A percentile compares a stretch with the other conserved stretches of the same genome.
phyloP scores from a whole-genome alignment of 2,113 vertebrate species.

The Hiodon tergisus region DNA sequence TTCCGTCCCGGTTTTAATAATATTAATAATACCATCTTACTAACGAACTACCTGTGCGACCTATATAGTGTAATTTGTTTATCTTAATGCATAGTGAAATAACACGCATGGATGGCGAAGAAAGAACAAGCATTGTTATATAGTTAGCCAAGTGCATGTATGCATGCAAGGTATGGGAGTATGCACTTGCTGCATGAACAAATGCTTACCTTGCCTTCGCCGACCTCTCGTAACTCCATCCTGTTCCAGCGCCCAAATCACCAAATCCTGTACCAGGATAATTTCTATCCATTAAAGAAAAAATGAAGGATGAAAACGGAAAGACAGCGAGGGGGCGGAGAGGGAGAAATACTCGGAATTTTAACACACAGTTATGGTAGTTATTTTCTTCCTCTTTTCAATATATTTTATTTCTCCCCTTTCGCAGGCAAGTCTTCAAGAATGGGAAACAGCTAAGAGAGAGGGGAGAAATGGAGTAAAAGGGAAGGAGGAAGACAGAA shows the following conservation, averaged over 20 bases:
- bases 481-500: conserved; percentile 61
- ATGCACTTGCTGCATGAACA: conserved; percentile 27
- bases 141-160: conserved; percentile 12
- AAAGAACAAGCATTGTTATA: conserved; percentile 5
- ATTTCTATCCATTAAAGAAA: conserved; percentile 83
- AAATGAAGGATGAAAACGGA: conserved; percentile 47
- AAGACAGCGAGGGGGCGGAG: conserved; percentile 47
- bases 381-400: conserved; percentile 50
- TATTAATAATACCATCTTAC: conserved; percentile 48
- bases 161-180: conserved; percentile 7
- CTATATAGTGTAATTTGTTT: conserved; percentile 10
- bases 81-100: conserved; percentile 22
- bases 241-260: conserved; percentile 87
- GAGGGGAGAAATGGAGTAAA: conserved; percentile 66
- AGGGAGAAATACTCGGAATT: conserved; percentile 28
- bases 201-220: conserved; percentile 87
- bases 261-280: conserved; percentile 90
- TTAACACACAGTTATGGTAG: conserved; percentile 25
- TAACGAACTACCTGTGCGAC: conserved; percentile 18
- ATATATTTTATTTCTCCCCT: conserved; percentile 63
- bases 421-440: conserved; percentile 64
- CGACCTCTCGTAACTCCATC: conserved; percentile 94
- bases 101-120: not conserved
- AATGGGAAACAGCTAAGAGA: conserved; percentile 69
- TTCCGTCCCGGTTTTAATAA: conserved; percentile 57